A percentile compares a stretch with the other conserved stretches of the same genome.
Evolutionary conservation across 2,113 vertebrate species (phyloP).

Genomic region (Laticauda colubrina): DNA sequence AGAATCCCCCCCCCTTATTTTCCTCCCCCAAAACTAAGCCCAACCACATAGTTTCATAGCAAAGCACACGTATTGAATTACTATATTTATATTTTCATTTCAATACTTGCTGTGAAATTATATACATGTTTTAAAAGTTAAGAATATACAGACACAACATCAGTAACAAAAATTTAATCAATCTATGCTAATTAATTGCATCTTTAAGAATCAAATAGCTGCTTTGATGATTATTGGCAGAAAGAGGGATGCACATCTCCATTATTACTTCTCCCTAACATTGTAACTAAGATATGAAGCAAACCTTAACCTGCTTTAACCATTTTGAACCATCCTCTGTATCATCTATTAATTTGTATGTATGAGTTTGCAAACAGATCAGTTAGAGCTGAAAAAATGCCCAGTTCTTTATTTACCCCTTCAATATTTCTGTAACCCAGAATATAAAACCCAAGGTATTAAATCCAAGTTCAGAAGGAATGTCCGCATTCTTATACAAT

Average conservation of each 20-base stretch:
- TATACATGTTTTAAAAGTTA: background rate
- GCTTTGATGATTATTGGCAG: no score
- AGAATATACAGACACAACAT: background rate
- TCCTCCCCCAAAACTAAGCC: no score
- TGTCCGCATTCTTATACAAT: background rate
- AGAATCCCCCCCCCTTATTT: no score
- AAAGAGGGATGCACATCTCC: background rate
- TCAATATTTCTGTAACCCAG: background rate
- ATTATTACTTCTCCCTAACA: background rate
- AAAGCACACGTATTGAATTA: no score
- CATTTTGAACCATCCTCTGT: background rate
- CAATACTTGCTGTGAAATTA: background rate
- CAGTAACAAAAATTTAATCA: background rate
- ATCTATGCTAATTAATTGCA: background rate
- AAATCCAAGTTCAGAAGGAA: background rate
- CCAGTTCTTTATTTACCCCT: background rate
- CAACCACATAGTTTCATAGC: no score
- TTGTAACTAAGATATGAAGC: background rate
- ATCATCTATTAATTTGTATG: background rate
- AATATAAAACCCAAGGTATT: background rate
- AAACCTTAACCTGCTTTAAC: background rate
- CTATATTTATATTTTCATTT: background rate
- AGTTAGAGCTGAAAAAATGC: background rate
- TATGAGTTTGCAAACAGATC: background rate
- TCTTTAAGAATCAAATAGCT: background rate